phyloP scores from a whole-genome alignment of 1,140 invertebrate species.

The Drosophila oshimai region DNA sequence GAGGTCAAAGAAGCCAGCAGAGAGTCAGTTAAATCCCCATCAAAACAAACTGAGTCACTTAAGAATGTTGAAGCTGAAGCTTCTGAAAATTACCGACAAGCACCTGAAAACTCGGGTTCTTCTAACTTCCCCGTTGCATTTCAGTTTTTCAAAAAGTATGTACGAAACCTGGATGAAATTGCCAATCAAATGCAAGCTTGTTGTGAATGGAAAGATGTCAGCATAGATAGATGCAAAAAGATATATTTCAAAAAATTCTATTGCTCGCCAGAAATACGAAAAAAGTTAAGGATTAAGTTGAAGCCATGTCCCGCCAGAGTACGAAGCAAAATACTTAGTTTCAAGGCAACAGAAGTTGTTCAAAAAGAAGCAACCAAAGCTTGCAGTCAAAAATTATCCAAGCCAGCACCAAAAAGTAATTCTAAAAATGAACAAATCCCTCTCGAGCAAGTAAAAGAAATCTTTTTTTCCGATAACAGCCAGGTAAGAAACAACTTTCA shows the following conservation, averaged over 20 bases:
- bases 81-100: too few species aligned
- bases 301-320: slow-evolving; percentile 27
- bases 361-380: neutral
- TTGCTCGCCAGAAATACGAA: slow-evolving; percentile 4
- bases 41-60: too few species aligned
- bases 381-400: too few species aligned
- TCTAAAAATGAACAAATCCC: neutral
- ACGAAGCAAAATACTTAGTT: slow-evolving; percentile 7
- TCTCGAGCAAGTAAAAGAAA: neutral
- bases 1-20: too few species aligned
- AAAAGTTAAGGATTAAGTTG: slow-evolving; percentile 5
- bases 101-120: too few species aligned
- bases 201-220: too few species aligned
- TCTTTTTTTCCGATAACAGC: neutral
- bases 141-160: slow-evolving; percentile 3
- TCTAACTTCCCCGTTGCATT: slow-evolving; percentile 14
- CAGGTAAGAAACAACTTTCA: slow-evolving; percentile 7
- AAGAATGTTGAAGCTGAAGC: too few species aligned
- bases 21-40: too few species aligned
- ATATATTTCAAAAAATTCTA: slow-evolving; percentile 33
- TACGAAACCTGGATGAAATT: slow-evolving; percentile 23
- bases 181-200: slow-evolving; percentile 10
- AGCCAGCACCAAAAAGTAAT: neutral
- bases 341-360: neutral
- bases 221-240: too few species aligned